Conservation (phyloP, 2,888 invertebrate species). For the Lepetodrilus schrolli region DNA sequence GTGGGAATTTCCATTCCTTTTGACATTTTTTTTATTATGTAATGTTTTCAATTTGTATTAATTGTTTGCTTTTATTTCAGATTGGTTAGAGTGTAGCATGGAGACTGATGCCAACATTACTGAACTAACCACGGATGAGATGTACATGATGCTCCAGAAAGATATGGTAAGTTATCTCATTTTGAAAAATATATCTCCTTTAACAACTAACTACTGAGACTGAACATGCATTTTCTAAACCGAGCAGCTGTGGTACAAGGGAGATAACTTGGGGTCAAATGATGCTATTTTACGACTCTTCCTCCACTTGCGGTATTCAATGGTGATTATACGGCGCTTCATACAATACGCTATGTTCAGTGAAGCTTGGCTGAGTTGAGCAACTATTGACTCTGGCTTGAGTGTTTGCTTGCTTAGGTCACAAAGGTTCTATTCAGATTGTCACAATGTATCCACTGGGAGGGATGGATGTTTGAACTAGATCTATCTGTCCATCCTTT, state of each 20-base stretch:
- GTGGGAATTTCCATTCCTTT: too few relatives aligned
- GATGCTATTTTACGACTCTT: too few relatives aligned
- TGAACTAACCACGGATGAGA: slow-evolving; percentile 57
- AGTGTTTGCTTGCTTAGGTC: slow-evolving; percentile 6
- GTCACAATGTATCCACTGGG: neutral
- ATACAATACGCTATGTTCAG: neutral
- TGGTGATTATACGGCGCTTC: slow-evolving; percentile 9
- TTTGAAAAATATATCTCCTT: too few relatives aligned
- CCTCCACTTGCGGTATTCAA: too few relatives aligned
- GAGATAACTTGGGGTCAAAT: neutral
- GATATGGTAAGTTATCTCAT: slow-evolving; percentile 56
- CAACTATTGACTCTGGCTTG: slow-evolving; percentile 1
- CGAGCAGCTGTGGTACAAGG: neutral
- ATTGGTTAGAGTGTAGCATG: slow-evolving; percentile 55
- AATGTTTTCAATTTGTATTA: neutral
- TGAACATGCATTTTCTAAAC: neutral
- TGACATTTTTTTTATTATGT: too few relatives aligned
- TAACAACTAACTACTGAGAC: too few relatives aligned
- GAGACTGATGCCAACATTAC: slow-evolving; percentile 43
- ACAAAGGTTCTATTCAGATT: neutral
- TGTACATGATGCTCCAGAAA: slow-evolving; percentile 60
- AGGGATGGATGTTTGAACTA: neutral
- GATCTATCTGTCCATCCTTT: neutral
- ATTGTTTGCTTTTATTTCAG: slow-evolving; percentile 47
- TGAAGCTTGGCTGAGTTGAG: neutral